Base-by-base conservation (phyloP, 2,113 vertebrate genomes). In the Sula dactylatra region DNA sequence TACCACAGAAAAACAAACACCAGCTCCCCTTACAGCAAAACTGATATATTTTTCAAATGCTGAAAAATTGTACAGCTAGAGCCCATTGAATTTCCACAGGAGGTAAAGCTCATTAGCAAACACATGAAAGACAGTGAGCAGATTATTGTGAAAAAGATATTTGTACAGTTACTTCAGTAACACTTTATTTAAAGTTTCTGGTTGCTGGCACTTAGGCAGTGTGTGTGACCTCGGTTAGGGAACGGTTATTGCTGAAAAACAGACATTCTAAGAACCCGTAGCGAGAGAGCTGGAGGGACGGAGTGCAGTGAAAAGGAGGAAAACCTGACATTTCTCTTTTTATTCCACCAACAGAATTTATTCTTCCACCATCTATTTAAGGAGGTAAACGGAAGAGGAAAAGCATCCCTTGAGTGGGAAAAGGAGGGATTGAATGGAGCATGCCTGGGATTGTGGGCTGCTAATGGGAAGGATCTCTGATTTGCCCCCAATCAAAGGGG, bases 71-170 rank as follows among this genome's bases (percentile, higher is more conserved):
- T 90, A 44, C 61, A 80, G 81, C 36, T 36, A 34, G 93, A 92
- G 80, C 70, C 50, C 44, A 59, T n/a, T 61, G 86, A 94, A 59
- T 91, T 95, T 92, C 97, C 93, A 91, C 97, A 96, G 96, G 95
- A 97, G 96, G 87, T 52, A 92, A 79, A 96, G 69, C 92, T 96
- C 95, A 90, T 96, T 95, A 96, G 82, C 55, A 36, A 82, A 62
- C 59, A 89, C 90, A 91, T 77, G 94, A 95, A 97, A 96, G 97
- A 97, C 96, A 92, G 95, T 1, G 31, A 96, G 85, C 98, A 96
- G 97, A 97, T 94, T 96, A 90, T 85, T 92, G 91, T 90, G 21
- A 66, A 78, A 95, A 91, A 91, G 82, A 29, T 71, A 80, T 82
- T 92, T 95, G 95, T 81, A n/a, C 52, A 36, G 82, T 93, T 82